A percentile compares a stretch with the other conserved stretches of the same genome.
Conservation (phyloP, 2,797 vertebrate species). For the Nothura maculosa region DNA sequence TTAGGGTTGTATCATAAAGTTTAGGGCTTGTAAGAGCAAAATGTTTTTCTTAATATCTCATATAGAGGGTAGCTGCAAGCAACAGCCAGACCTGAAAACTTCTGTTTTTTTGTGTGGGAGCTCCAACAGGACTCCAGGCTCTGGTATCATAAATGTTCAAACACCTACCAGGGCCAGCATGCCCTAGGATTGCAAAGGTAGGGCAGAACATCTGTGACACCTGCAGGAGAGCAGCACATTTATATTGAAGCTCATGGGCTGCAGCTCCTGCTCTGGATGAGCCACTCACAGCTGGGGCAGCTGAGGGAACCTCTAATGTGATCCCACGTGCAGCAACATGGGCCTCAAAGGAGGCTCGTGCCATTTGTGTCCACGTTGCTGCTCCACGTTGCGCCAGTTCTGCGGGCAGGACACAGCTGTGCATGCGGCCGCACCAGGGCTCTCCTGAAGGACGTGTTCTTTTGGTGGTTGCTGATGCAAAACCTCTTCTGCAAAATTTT, state of each 20-base stretch:
- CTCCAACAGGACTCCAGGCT: neutral
- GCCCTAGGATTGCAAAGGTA: neutral
- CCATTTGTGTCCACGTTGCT: neutral
- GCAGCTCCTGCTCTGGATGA: neutral
- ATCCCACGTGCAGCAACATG: accelerated
- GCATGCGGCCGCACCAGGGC: neutral
- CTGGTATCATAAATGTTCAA: neutral
- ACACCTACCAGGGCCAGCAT: neutral
- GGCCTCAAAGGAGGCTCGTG: neutral
- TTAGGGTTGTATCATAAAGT: neutral
- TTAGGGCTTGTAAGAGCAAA: neutral
- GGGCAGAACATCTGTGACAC: neutral
- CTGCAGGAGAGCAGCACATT: neutral
- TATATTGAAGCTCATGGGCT: accelerated
- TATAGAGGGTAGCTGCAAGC: neutral
- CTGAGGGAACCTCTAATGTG: neutral
- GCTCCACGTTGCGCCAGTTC: neutral
- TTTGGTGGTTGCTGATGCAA: neutral
- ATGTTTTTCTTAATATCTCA: neutral
- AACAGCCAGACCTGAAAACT: neutral
- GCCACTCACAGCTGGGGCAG: neutral
- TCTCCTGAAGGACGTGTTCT: neutral
- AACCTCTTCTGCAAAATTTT: neutral
- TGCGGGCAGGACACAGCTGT: accelerated
- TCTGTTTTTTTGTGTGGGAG: neutral